Conservation (phyloP, 2,888 invertebrate species). For the Melolontha melolontha region DNA sequence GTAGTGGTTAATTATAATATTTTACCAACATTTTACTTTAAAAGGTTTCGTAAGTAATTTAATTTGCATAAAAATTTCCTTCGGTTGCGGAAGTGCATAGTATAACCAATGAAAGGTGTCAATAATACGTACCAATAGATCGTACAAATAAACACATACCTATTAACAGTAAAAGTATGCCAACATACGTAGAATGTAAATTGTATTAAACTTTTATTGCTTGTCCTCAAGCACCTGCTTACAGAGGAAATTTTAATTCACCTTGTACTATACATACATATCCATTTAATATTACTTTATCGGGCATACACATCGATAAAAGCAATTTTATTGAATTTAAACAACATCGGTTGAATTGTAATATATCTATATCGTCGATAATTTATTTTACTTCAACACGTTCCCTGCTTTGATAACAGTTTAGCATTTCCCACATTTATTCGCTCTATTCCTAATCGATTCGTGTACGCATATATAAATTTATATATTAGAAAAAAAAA, state of each 20-base stretch:
- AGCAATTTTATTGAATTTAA: conserved; percentile 42
- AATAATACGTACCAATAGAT: conserved; percentile 33
- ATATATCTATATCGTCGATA: conserved; percentile 38
- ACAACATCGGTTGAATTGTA: conserved; percentile 32
- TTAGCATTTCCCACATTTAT: conserved; percentile 33
- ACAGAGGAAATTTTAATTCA: conserved; percentile 35
- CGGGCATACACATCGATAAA: conserved; percentile 30
- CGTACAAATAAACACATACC: conserved; percentile 34
- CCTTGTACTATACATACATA: conserved; percentile 13
- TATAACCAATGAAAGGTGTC: conserved; percentile 40
- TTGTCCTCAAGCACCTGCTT: conserved; percentile 37
- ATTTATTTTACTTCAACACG: conserved; percentile 40
- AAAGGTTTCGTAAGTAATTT: conserved; percentile 22
- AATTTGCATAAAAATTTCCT: conserved; percentile 39
- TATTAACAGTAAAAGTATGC: conserved; percentile 38
- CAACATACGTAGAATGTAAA: conserved; percentile 33
- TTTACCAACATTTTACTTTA: conserved; percentile 4
- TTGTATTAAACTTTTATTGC: conserved; percentile 35
- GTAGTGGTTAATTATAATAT: conserved; percentile 18
- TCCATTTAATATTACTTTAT: conserved; percentile 36
- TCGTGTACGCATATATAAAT: neutral
- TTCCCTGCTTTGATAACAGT: conserved; percentile 21
- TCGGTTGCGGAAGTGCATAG: conserved; percentile 37
- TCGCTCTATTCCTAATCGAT: conserved; percentile 12
- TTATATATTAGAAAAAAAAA: conserved; percentile 5